Evolutionary conservation across 2,113 vertebrate genomes (phyloP), one percentile per base, ranked within the genome.

Genomic region (Tragelaphus imberbis): DNA sequence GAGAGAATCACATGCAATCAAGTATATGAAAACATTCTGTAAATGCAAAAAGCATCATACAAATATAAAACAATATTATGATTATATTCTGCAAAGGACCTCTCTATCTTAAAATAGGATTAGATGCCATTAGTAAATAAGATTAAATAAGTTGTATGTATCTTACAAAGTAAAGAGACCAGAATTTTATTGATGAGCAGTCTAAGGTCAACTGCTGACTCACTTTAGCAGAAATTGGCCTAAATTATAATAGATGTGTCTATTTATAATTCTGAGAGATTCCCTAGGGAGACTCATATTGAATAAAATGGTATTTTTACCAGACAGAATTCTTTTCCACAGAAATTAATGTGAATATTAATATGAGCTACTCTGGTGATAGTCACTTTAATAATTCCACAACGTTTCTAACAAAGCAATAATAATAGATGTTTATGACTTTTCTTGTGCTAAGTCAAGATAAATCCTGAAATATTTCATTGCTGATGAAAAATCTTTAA

Each of bases 191-290:
- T 90, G 95, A 97, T 97, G 91, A 97, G 47, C 15, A 89, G 87
- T 79, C 63, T 95, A 82, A 96, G 84, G 89, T 97, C 93, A 96
- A 90, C 91, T 97, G 97, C 95, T 98, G 97, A 97, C 87, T 97
- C 96, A 97, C 59, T 92, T 85, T 47, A 93, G 63, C 79, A 93
- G 84, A 96, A 92, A 96, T 68, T 94, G 65, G 75, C 79, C 59
- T 91, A 93, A 92, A 81, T 96, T 96, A 89, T 90, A 97, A 90
- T 87, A 97, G 77, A 98, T 91, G 40, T 87, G 53, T 7, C 80
- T 97, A 94, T 96, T 98, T 95, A 89, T 89, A 96, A 96, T 88
- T 94, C 85, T 90, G 68, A 97, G 84, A 89, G 55, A 91, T 90
- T 97, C 94, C 49, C 61, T 56, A 84, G 55, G 58, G 82, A 95